Percentiles rank a stretch among this genome's conserved stretches.
Evolutionary conservation across 1,140 invertebrate genomes (phyloP).

Genomic region (Acromyrmex echinatior): DNA sequence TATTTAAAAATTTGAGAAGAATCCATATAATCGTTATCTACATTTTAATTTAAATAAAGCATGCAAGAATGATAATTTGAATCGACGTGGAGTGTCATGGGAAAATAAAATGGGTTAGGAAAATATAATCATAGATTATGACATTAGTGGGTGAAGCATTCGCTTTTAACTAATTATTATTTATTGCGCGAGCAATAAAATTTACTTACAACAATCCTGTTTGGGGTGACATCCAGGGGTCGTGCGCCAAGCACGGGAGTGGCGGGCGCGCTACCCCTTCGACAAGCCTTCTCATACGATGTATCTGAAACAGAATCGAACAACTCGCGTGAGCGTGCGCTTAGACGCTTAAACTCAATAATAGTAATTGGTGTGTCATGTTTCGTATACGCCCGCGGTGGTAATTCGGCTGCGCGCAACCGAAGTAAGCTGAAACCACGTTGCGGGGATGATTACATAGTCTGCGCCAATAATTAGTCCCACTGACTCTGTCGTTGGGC

Average conservation of each 20-base stretch:
- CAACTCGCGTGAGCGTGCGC: conserved; percentile 30
- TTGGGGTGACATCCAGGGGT: conserved; percentile 89
- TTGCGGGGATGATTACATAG: conserved; percentile 52
- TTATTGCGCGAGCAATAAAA: neutral
- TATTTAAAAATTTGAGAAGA: too few relatives aligned
- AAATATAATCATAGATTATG: neutral
- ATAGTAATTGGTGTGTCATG: conserved; percentile 63
- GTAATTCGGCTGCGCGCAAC: conserved; percentile 44
- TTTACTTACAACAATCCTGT: conserved; percentile 90
- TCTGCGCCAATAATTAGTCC: neutral
- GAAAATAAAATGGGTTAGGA: too few relatives aligned
- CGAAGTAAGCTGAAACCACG: conserved; percentile 49
- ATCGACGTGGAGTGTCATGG: neutral
- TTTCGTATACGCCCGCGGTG: conserved; percentile 40
- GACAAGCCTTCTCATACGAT: conserved; percentile 95
- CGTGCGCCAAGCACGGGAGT: conserved; percentile 92
- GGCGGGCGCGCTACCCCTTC: conserved; percentile 93
- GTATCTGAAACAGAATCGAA: conserved; percentile 90
- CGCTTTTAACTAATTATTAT: conserved; percentile 9
- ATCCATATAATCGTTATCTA: too few relatives aligned
- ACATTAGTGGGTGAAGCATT: neutral
- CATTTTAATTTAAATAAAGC: too few relatives aligned
- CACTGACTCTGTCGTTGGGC: conserved; percentile 30
- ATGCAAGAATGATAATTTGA: neutral
- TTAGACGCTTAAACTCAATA: conserved; percentile 46